Base-by-base conservation (phyloP, 92 coral and sea anemone species). In the Epizoanthus illoricatus region DNA sequence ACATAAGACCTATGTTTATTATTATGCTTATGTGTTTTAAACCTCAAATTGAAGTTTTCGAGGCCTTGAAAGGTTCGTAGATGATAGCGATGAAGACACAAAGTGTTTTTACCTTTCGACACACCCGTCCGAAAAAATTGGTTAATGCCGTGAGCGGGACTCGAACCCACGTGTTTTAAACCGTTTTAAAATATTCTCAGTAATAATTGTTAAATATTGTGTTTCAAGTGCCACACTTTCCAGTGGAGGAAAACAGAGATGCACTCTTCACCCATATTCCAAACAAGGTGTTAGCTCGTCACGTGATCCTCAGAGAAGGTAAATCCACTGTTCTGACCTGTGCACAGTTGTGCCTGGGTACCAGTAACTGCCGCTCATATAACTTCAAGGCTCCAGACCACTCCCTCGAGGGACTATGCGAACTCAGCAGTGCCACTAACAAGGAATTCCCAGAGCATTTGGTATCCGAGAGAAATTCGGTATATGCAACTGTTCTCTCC, bases 341-440 rank as follows among this genome's bases (percentile, higher is more conserved):
- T 21, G 75, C 75, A 0, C 75, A 43, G 75, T 12, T 71, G 20
- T 71, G 75, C 24, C 55, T 71, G 36, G 75, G 57, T 6, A 71
- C 75, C 7, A 43, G 16, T 17, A 15, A 42, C 16, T 71, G 75
- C 47, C 45, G 18, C 18, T 71, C 75, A 13, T 71, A 43, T 56
- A 71, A 71, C 57, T 71, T 71, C 24, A 71, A 45, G 28, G 56
- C 56, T 11, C 3, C 56, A 52, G 56, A 52, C 0, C 56, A 52
- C 56, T 23, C 23, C 6, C 10, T 17, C 3, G 13, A 16, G 13
- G 75, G 58, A 20, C 36, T 42, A 20, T 71, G 75, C 49, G 75
- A 71, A 15, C 45, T 71, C 60, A 71, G 20, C 57, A 7, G 24
- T 43, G 75, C 75, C 11, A 43, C 75, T 2, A 18, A 11, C 19